Evolutionary conservation across 2,888 invertebrate genomes (phyloP), one percentile per base, ranked within the genome.

Genomic region (Heliconius cydno): DNA sequence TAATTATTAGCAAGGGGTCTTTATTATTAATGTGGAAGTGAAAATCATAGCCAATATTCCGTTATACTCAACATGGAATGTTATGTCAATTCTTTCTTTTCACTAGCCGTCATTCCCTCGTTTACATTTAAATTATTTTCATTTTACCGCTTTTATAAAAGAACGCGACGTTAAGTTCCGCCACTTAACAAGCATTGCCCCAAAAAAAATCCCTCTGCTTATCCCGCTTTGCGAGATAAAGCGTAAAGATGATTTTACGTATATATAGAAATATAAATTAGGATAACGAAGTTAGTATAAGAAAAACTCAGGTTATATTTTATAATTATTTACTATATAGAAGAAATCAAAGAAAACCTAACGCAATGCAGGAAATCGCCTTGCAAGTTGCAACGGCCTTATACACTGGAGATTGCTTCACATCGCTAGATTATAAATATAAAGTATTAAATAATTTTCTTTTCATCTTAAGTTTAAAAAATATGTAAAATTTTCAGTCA

Each of bases 331-430:
- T 9, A 60, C 60, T 67, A 67, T 22, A 22, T 12, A 60, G 66
- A 15, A 66, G n/a, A 15, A 34, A 52, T 66, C 30, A 22, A 65
- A 77, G 67, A 74, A 72, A 38, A 63, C 25, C 25, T 74, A 74
- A 78, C 80, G 79, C 77, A 76, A 80, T 82, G 73, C 83, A 84
- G 85, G 85, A 84, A 85, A 81, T 85, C 76, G 80, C 84, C 85
- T 84, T 82, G 84, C 78, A 71, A 65, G 77, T 84, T 82, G 83
- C 77, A 66, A 65, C 79, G 84, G 80, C 85, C 84, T 84, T 83
- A 82, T 67, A 41, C 60, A 41, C 28, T 13, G 67, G 57, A 52
- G 77, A 81, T 81, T 79, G 75, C 79, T 52, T 22, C 38, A 10
- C 72, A 15, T 79, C 57, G 25, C 6, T 52, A 52, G 19, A 52